Evolutionary conservation across 2,888 invertebrate genomes (phyloP).

Genomic region (Chironomus tentans): DNA sequence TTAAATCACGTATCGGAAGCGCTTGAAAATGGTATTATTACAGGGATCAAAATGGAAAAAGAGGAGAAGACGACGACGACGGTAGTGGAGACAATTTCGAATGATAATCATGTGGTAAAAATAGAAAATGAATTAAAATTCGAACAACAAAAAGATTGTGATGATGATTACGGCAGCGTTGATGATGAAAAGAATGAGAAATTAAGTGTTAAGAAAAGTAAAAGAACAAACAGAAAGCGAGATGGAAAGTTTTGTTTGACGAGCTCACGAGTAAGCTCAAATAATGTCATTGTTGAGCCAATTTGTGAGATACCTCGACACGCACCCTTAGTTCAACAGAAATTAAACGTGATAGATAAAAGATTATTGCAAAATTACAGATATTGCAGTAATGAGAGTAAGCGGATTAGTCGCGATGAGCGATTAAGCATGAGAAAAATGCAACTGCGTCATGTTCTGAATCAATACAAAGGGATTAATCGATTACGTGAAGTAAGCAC

Average conservation of each 20-base stretch:
- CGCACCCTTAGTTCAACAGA: not conserved
- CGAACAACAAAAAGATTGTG: too few relatives aligned
- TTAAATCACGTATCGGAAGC: not conserved
- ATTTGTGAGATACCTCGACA: not conserved
- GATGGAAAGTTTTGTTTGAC: too few relatives aligned
- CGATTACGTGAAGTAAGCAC: not conserved
- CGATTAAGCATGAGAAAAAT: not conserved
- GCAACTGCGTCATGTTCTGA: not conserved
- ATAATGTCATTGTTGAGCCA: conserved; percentile 16
- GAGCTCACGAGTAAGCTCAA: not conserved
- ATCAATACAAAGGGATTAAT: not conserved
- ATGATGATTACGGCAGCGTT: too few relatives aligned
- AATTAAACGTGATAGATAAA: not conserved
- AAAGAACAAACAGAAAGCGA: too few relatives aligned
- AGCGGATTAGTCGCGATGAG: not conserved
- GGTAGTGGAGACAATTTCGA: not conserved
- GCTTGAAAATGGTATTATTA: not conserved
- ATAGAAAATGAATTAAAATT: not conserved
- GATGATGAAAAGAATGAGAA: not conserved
- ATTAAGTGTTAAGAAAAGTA: not conserved
- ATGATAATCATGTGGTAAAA: not conserved
- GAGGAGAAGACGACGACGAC: not conserved
- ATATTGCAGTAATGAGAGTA: not conserved
- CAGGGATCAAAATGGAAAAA: conserved; percentile 14
- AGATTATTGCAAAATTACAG: not conserved